Evolutionary conservation across 2,113 vertebrate genomes (phyloP), one percentile per base, ranked within the genome.

Genomic region (Pteronura brasiliensis): DNA sequence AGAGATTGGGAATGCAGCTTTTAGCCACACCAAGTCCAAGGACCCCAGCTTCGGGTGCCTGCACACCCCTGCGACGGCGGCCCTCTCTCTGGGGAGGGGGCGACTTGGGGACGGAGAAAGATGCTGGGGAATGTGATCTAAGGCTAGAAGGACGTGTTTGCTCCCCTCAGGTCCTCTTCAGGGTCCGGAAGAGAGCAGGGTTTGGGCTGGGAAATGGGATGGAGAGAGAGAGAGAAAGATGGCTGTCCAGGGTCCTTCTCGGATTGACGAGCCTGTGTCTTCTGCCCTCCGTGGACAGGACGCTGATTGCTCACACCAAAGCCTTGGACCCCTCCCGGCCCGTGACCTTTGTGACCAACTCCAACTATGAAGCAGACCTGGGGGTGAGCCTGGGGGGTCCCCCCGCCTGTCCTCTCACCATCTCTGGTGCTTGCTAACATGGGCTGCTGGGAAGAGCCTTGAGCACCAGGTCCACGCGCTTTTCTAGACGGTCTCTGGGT

Each of bases 281-380:
- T 98, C 96, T 98, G 93, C 98, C 79, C 69, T 49, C 77, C 55
- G 34, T 95, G 87, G 97, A 98, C 98, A 99, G 99, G 98, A 99
- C 98, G 5, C 72, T 99, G 98, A 99, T 99, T 92, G 77, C 98
- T 86, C 99, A 99, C 88, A 99, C 99, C 92, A 99, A 99, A 98
- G 98, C 98, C 92, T 97, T 99, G 95, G 99, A 99, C 96, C 98
- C 98, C 12, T 99, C 99, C 29, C 98, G 99, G 65, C 99, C 99
- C 0, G 99, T 99, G 88, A 99, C 99, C 57, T 99, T 98, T 90
- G 98, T 99, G 98, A 99, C 99, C 63, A 93, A 98, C 82, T 98
- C 97, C 94, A 98, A 99, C 98, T 99, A 98, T 44, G 98, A 98
- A 55, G 61, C 86, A 61, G 99, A 99, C 98, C 98, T 34, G 95